Conservation (phyloP, 2,797 vertebrate species). For the Babyrousa celebensis region DNA sequence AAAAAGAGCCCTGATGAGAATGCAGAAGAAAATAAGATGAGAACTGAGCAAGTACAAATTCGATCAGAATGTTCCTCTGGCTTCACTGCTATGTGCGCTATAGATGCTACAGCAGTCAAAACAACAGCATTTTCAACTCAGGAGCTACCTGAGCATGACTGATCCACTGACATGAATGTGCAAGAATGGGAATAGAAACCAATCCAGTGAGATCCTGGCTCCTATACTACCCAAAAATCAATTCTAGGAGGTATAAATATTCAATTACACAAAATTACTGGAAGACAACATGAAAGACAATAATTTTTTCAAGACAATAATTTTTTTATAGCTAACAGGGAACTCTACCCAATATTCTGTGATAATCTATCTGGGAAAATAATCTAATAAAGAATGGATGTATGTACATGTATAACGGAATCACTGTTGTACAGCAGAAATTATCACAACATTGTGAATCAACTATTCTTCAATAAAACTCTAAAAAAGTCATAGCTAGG, state of each 20-base stretch:
- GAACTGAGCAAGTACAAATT: conserved; percentile 28
- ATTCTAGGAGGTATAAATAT: neutral
- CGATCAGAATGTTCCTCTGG: neutral
- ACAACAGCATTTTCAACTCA: neutral
- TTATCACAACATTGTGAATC: too few species aligned
- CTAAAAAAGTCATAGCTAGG: neutral
- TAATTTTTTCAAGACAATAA: neutral
- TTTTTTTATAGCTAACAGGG: too few species aligned
- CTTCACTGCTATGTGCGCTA: neutral
- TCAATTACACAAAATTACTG: neutral
- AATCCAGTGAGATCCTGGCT: neutral
- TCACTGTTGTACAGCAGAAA: too few species aligned
- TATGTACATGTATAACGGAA: too few species aligned
- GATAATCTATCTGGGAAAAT: too few species aligned
- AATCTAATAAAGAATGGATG: too few species aligned
- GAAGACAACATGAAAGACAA: neutral
- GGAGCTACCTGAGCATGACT: neutral
- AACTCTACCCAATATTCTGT: too few species aligned
- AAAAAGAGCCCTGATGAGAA: neutral
- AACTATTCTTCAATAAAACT: too few species aligned
- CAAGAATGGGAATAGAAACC: neutral
- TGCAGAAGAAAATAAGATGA: neutral
- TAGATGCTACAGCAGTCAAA: neutral
- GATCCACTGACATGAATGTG: too few species aligned
- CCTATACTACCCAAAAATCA: neutral